Evolutionary conservation across 37 sponge, comb jelly and placozoan genomes (phyloP), one percentile per base, ranked within the genome.

Genomic region (Theonella swinhoei): DNA sequence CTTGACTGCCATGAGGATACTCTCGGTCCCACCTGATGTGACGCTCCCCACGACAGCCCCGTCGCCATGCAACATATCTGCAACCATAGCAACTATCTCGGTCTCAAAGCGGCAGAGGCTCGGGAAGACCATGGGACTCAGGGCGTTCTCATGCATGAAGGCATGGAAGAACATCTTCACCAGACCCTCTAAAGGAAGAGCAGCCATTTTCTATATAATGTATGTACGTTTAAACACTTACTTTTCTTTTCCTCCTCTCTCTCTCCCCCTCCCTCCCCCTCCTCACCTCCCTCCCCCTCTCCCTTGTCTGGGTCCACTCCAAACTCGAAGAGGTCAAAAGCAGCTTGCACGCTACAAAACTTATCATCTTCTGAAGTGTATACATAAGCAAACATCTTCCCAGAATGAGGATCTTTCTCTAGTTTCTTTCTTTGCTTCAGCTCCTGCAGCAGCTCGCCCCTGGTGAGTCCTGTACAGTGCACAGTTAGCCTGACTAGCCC

Each of bases 21-120:
- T 96, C 90, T 96, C 97, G 22, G 92, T 96, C 14, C 97, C 97
- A 23, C 97, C 97, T 26, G 89, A 83, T 4, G 96, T 95, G 59
- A 92, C 60, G 64, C 69, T 87, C 5, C 94, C 94, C 11, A 86
- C 91, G 7, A 60, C 85, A 24, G 37, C 39, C 22, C 11, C 41
- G 32, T 82, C 82, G 25, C 94, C 94, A 59, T 90, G 76, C 35
- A 94, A 70, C 91, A 94, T 83, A 70, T 72, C 39, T 7, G 91
- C 88, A 40, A 78, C 80, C 94, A 94, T 94, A 68, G 94, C 83
- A 64, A 93, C 91, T 0, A 71, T 68, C 75, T 96, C 96, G 4
- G 75, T 81, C 80, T 96, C 96, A 77, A 96, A 90, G 62, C 72
- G 83, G 62, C 83, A 77, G 25, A 88, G 63, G 65, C 89, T 88